Base-by-base conservation (phyloP, 2,797 vertebrate species). In the Austrolebias charrua region DNA sequence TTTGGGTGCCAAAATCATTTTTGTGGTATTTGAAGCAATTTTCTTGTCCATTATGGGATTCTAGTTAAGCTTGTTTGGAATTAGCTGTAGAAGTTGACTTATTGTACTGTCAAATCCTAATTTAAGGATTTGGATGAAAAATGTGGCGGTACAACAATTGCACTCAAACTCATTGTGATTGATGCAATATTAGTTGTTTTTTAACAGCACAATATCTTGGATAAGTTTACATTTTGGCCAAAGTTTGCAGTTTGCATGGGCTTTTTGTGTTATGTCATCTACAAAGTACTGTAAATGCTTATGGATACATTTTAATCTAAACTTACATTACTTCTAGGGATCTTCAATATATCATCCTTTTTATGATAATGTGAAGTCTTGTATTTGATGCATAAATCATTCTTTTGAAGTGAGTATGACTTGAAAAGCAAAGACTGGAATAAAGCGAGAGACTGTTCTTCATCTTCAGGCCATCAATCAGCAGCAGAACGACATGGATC, bases 381-480 rank as follows among this genome's bases (percentile, higher is more conserved):
- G 24, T 46, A 15, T 44, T 49, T 44, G n/a, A 43, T 10, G 1
- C 4, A 53, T 70, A 64, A 68, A 85, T 83, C 60, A 73, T 20
- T 15, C 52, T 5, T 75, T 73, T 71, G 60, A 64, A 68, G 50
- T 54, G 54, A 67, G 43, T 50, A n/a, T 50, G 63, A 69, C 24
- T 51, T 47, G 33, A 67, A 65, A 57, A 50, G 51, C 55, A 67
- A 31, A 20, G 55, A 62, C 46, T 63, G 54, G n/a, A 51, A 29
- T 44, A 62, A 50, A 59, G 45, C 18, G 20, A 58, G 47, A 61
- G 50, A 29, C 65, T 69, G 44, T 53, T 73, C 51, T 69, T 60
- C 51, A 67, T 69, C 61, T 68, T 29, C 35, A 15, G 42, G 14
- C 31, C 63, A 80, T 82, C 77, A 57, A 72, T 79, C 81, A 81